Evolutionary conservation across 2,888 invertebrate genomes (phyloP).

Genomic region (Morpho achilles): DNA sequence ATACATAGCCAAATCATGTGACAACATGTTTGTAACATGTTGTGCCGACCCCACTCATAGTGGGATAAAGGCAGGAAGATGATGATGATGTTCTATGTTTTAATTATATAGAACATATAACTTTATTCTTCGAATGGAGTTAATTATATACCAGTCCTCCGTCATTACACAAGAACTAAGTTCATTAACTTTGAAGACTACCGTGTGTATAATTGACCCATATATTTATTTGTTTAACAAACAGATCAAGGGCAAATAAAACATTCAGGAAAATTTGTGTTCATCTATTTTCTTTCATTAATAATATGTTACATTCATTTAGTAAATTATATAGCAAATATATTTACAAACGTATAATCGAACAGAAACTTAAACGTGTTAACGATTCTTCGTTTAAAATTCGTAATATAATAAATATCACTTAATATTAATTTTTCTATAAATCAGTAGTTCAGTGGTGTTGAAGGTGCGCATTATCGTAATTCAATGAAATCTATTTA

Average conservation of each 20-base stretch:
- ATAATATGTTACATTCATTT: conserved; percentile 79
- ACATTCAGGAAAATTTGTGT: conserved; percentile 66
- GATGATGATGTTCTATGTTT: no score
- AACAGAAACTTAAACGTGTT: conserved; percentile 69
- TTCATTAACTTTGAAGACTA: no score
- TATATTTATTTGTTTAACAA: background rate
- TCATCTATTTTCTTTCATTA: conserved; percentile 76
- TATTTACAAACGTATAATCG: conserved; percentile 77
- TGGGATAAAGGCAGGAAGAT: no score
- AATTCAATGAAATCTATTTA: conserved; percentile 26
- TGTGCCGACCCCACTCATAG: no score
- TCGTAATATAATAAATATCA: conserved; percentile 78
- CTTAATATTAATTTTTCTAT: conserved; percentile 65
- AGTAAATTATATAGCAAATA: conserved; percentile 78
- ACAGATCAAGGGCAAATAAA: conserved; percentile 37
- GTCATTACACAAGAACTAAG: no score
- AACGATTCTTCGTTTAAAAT: conserved; percentile 74
- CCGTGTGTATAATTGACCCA: no score
- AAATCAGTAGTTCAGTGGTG: conserved; percentile 67
- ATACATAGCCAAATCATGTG: no score
- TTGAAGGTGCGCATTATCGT: conserved; percentile 53
- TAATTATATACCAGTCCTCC: no score
- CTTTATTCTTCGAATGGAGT: no score
- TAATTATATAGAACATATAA: no score
- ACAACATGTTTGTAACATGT: no score